Base-by-base conservation (phyloP, 2,797 vertebrate species). In the Bovichtus diacanthus region DNA sequence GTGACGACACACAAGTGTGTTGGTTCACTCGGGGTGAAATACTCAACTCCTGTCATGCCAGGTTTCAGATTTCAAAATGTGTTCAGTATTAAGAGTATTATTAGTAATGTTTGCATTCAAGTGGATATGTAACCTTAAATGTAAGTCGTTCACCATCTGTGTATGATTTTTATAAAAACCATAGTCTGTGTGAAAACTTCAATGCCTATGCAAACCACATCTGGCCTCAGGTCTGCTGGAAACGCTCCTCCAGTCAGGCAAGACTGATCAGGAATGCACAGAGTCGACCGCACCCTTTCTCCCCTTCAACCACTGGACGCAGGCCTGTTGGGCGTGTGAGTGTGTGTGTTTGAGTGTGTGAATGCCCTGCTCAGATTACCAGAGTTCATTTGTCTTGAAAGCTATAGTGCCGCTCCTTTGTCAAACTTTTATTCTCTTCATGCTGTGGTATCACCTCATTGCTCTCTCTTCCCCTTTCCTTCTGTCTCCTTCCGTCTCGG, bases 211-310 rank as follows among this genome's bases (percentile, higher is more conserved):
- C 65, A 74, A 70, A 82, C 56, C 84, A 90, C 90, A 90, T 93
- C 89, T 93, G 91, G 87, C 66, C 75, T 70, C 80, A 85, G 86
- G 91, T 92, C 83, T 71, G 70, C 82, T 69, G 78, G 74, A 79
- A 86, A 65, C 43, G 70, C 78, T 81, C 76, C 81, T 87, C 43
- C 54, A 51, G 82, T 93, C 84, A 89, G 89, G 88, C 88, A 85
- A 84, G 89, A 90, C 87, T 74, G 88, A 93, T 95, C 88, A 87
- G 93, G 94, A 94, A 94, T 94, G 91, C 66, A 78, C 50, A 75
- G 67, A 75, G 67, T 43, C 23, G 77, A 80, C 90, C 91, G 78
- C 91, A 87, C 93, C 92, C 92, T 86, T 75, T 88, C 80, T 87
- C 82, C 70, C 63, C 82, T 84, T 80, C 53, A 85, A 83, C 80